Base-by-base conservation (phyloP, 2,797 vertebrate genomes). In the Periparus ater region DNA sequence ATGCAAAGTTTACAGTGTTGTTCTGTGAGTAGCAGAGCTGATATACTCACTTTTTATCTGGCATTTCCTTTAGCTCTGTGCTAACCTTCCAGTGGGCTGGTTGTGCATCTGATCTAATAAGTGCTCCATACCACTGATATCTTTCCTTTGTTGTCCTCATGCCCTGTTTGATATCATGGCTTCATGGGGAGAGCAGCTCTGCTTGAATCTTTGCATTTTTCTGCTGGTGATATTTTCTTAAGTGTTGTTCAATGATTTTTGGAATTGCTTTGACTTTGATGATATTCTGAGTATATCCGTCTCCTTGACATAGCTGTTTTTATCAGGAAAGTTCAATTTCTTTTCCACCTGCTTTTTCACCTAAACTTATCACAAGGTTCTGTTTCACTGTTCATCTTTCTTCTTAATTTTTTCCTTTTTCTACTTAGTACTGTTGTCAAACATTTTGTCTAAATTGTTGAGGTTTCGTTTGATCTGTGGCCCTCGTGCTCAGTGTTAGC, bases 201-300 rank as follows among this genome's bases (percentile, higher is more conserved):
- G 58, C 86, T 91, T 93, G 71, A 91, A 85, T 68, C 74, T 91
- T 93, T 66, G n/a, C 36, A 63, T 74, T 93, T 96, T 89, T 87
- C 71, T 85, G 30, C 50, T 91, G 32, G 44, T 85, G 47, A 78
- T 96, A 89, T 76, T 94, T 91, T 61, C 53, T 68, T 92, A 94
- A 95, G 90, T 57, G 50, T 44, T 85, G 45, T 66, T 87, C 63
- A 85, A 12, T 83, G 53, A 42, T 80, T 95, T 88, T 85, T 82
- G 17, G 25, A 42, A 85, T 63, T 80, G 55, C 50, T 91, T 89
- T 66, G 61, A 40, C 83, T 95, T 94, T 94, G 61, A 81, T 96
- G 77, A 61, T 85, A 70, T 68, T 76, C 40, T 87, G 54, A 80
- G 30, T 30, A 32, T 60, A 40, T 60, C 40, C 11, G 20, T 62